These are phyloP conservation scores for Acromyrmex echinatior DNA, from an alignment of 1,140 invertebrate species.

Conservation along the genomic window DNA sequence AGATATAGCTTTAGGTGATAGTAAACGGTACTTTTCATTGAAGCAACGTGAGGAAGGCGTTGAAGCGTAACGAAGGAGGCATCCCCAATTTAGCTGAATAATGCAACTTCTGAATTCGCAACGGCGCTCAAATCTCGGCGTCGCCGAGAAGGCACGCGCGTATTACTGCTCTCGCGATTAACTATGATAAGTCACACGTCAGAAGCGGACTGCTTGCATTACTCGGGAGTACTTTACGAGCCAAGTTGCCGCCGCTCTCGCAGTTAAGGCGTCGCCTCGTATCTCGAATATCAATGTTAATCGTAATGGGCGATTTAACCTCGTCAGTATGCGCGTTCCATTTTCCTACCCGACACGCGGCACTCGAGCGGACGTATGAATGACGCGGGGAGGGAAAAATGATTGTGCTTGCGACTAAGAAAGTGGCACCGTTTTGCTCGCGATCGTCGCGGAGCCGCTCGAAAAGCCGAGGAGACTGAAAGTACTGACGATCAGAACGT, in stretches of 20 bases:
- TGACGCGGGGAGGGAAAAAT: slow-evolving; percentile 43
- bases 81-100: slow-evolving; percentile 30
- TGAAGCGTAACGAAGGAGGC: background rate
- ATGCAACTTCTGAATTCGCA: slow-evolving; percentile 17
- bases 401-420: slow-evolving; percentile 46
- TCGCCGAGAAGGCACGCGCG: slow-evolving; percentile 29
- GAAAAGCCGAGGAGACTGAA: slow-evolving; percentile 25
- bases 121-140: slow-evolving; percentile 31
- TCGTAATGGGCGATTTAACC: slow-evolving; percentile 63
- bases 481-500: background rate
- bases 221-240: slow-evolving; percentile 34
- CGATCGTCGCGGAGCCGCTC: background rate
- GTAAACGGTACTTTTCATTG: background rate
- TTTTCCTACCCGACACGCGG: slow-evolving; percentile 50
- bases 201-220: slow-evolving; percentile 33
- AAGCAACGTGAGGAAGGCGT: background rate
- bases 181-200: slow-evolving; percentile 45
- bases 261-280: slow-evolving; percentile 57
- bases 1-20: background rate
- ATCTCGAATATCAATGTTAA: slow-evolving; percentile 63
- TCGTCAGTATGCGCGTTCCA: slow-evolving; percentile 60
- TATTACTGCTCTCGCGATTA: slow-evolving; percentile 32
- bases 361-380: slow-evolving; percentile 43
- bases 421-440: slow-evolving; percentile 54
- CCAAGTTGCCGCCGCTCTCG: slow-evolving; percentile 21